Evolutionary conservation across 2,888 invertebrate genomes (phyloP), one percentile per base, ranked within the genome.

Genomic region (Drosophila robusta): DNA sequence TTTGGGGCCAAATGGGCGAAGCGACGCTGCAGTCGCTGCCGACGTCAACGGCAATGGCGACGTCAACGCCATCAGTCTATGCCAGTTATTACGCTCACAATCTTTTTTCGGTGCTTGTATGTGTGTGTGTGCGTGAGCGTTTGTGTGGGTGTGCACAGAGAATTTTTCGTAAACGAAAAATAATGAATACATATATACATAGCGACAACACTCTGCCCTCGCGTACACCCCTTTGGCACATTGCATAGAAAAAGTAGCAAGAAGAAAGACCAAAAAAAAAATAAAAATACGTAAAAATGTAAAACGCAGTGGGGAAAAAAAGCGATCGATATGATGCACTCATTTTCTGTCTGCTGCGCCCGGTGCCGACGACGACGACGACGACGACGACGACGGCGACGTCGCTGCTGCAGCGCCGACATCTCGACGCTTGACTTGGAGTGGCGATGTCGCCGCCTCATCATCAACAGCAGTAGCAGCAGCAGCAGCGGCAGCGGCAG

Each of bases 251-350:
- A 89, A 89, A 80, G 89, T 81, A 87, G 77, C 76, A 79, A 75
- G 70, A 78, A 80, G 83, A 84, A 89, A 82, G 70, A 72, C 84
- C 81, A 65, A 78, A 88, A 87, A 74, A 68, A 70, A 64, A 58
- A 47, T 51, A 44, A 62, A 55, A 70, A 56, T 51, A 47, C 46
- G 46, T 41, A 64, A 58, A 58, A 82, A 70, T 74, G 70, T 85
- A 81, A 83, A 82, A 87, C 80, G 87, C 87, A 84, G 74, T 70
- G 61, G 68, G 74, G 71, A 78, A 85, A 81, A 90, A 90, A 90
- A 88, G 85, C 91, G 91, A 91, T 91, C 91, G 91, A 91, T 91
- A 91, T 90, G 91, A 90, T 91, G 91, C 91, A 91, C 91, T 91
- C 91, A 91, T 92, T 91, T 75, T 91, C 90, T 92, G 92, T 91